Base-by-base conservation (phyloP, 1,140 invertebrate genomes). In the Trichonephila inaurata region DNA sequence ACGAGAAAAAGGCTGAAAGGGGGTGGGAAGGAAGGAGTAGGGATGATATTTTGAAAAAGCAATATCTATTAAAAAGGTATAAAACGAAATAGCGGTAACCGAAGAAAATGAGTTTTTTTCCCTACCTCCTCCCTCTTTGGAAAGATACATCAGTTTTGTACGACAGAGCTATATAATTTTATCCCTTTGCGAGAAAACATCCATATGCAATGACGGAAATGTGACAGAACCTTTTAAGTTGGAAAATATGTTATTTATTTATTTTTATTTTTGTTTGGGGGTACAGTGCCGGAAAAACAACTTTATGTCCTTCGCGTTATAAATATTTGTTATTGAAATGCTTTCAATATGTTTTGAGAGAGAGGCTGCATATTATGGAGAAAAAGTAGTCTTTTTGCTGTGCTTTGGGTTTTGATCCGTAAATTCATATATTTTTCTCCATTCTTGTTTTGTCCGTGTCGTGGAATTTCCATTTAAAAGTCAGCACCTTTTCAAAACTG, bases 1-100 rank as follows among this genome's bases (percentile, higher is more conserved):
- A 24, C 5, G 10, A 72, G 16, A 72, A 28, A 24, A 4, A 28
- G 7, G 66, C 1, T 14, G 66, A n/a, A 14, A 33, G 69, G 6
- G 24, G n/a, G n/a, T n/a, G n/a, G n/a, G n/a, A n/a, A n/a, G n/a
- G n/a, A n/a, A 33, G 24, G 28, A 28, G 28, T 1, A 28, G 24
- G 28, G 24, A 28, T 28, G 16, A 28, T n/a, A n/a, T 28, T 72
- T 72, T 72, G 24, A n/a, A 14, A 72, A 72, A 72, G 69, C 69
- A 72, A 72, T 72, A 72, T 72, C 69, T 72, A 72, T 72, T 72
- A 72, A 72, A 72, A 72, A 72, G 69, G 24, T 72, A 72, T 33
- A 72, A 72, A 72, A 72, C 69, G 69, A 72, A 72, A 72, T 33
- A 33, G 69, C 69, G 28, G 69, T 72, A 72, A 72, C 69, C 69